phyloP scores from a whole-genome alignment of 2,888 invertebrate species.

The Aricia artaxerxes region DNA sequence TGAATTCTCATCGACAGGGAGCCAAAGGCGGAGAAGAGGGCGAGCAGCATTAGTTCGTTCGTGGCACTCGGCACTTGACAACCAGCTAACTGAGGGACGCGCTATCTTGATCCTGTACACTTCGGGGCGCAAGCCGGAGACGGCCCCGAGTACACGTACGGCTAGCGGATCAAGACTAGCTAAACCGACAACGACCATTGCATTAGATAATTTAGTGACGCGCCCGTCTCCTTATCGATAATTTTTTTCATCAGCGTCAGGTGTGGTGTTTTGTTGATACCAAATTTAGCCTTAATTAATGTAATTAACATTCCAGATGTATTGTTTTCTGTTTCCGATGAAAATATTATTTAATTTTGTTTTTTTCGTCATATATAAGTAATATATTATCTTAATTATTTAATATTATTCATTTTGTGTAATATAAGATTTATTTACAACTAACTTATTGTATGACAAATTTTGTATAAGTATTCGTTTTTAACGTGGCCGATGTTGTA shows the following conservation, averaged over 20 bases:
- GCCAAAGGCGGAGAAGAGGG: slow-evolving; percentile 92
- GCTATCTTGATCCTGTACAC: slow-evolving; percentile 71
- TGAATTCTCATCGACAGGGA: slow-evolving; percentile 76
- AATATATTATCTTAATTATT: slow-evolving; percentile 58
- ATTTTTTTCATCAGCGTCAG: slow-evolving; percentile 53
- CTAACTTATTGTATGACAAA: slow-evolving; percentile 69
- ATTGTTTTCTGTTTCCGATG: slow-evolving; percentile 69
- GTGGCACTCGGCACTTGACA: slow-evolving; percentile 87
- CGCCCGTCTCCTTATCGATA: slow-evolving; percentile 61
- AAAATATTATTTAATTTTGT: slow-evolving; percentile 66
- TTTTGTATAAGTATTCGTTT: slow-evolving; percentile 66
- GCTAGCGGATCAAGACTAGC: slow-evolving; percentile 60
- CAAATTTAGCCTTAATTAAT: slow-evolving; percentile 72
- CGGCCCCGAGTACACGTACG: slow-evolving; percentile 49
- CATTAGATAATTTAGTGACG: slow-evolving; percentile 45
- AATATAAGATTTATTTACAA: slow-evolving; percentile 79
- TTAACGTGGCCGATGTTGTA: slow-evolving; percentile 69
- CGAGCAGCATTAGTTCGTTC: slow-evolving; percentile 91
- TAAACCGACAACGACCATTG: slow-evolving; percentile 47
- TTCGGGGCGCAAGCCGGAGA: slow-evolving; percentile 57
- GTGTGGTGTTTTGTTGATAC: slow-evolving; percentile 71
- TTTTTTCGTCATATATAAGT: slow-evolving; percentile 57
- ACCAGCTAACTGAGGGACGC: slow-evolving; percentile 80
- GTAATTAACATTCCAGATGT: slow-evolving; percentile 78
- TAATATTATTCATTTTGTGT: slow-evolving; percentile 71